Conservation (phyloP, 2,888 invertebrate genomes). For the Caenorhabditis sp. region DNA sequence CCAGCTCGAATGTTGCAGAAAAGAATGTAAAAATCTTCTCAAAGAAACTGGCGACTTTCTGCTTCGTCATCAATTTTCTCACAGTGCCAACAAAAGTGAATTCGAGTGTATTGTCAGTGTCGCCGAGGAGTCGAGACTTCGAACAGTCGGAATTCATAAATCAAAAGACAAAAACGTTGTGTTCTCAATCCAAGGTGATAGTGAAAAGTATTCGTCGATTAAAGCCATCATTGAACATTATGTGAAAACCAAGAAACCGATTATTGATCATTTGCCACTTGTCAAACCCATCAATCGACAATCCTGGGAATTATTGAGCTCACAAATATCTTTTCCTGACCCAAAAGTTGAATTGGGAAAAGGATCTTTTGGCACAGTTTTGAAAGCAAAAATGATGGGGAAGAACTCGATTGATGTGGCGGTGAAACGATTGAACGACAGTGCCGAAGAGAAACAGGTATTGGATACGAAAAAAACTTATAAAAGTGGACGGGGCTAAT, state of each 20-base stretch:
- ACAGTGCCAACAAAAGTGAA: no score
- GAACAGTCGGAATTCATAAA: no score
- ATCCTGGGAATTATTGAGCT: background rate
- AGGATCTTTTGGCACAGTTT: slow-evolving; percentile 24
- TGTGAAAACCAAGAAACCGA: background rate
- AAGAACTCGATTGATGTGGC: slow-evolving; percentile 13
- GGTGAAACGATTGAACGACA: slow-evolving; percentile 7
- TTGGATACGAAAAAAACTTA: no score
- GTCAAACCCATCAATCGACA: background rate
- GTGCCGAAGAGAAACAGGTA: background rate
- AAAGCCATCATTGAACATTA: background rate
- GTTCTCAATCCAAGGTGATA: background rate
- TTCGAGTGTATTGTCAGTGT: no score
- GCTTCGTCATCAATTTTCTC: no score
- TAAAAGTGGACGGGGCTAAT: no score
- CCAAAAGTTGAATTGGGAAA: slow-evolving; percentile 3
- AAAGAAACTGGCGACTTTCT: no score
- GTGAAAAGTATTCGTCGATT: background rate
- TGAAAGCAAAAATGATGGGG: slow-evolving; percentile 15
- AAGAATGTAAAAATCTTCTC: no score
- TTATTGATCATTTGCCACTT: background rate
- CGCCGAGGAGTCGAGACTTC: no score
- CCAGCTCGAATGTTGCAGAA: no score
- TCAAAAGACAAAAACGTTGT: no score
- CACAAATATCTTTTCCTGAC: background rate